phyloP scores from a whole-genome alignment of 64 coral and sea anemone genomes.

The Pocillopora damicornis region DNA sequence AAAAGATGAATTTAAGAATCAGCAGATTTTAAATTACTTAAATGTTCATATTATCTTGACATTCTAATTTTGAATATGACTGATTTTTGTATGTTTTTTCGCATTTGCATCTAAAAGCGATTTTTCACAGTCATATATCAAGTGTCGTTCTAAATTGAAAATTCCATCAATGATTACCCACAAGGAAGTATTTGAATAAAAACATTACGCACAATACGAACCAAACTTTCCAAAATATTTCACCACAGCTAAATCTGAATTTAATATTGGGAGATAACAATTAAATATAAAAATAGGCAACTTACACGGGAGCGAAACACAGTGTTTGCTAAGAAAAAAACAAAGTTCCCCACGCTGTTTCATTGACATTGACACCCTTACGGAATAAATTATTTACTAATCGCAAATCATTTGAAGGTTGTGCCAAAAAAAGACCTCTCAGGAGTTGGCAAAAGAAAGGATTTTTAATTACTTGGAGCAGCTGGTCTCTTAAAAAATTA shows the following conservation, averaged over 20 bases:
- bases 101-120: background rate
- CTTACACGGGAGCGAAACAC: background rate
- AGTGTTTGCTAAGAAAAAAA: background rate
- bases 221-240: background rate
- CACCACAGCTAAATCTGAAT: background rate
- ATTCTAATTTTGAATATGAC: background rate
- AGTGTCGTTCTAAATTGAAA: background rate
- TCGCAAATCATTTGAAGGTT: constrained; percentile 21
- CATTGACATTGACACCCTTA: background rate
- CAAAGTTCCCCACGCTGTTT: background rate
- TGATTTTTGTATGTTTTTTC: background rate
- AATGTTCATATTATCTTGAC: background rate
- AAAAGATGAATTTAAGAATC: too few species aligned
- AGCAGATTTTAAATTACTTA: too few species aligned
- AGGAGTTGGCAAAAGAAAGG: background rate
- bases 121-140: background rate
- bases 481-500: constrained; percentile 35
- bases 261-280: too few species aligned
- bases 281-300: too few species aligned
- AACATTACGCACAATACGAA: background rate
- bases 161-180: background rate
- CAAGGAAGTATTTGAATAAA: background rate
- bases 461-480: background rate
- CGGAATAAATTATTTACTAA: background rate
- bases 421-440: background rate